Base-by-base conservation (phyloP, 2,113 vertebrate species). In the Thymallus thymallus region DNA sequence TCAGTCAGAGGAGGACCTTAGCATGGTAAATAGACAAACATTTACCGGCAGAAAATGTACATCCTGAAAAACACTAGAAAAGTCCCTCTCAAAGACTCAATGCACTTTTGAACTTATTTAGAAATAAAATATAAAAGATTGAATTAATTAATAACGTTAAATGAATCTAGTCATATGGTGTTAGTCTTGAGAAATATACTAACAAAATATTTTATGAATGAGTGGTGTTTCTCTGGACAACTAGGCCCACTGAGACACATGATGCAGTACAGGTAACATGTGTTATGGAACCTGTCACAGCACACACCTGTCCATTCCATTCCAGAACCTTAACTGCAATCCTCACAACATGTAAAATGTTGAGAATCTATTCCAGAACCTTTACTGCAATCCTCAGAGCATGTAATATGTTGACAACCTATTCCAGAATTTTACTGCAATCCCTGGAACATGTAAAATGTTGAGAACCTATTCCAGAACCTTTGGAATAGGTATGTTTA, bases 1-100 rank as follows among this genome's bases (percentile, higher is more conserved):
- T 41, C 9, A 9, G 35, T 41, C 35, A 41, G 35, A 41, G 9
- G 9, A 41, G 35, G 35, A 41, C 35, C 35, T 41, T 9, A 10
- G 35, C 72, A 79, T 55, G 9, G 20, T 66, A 64, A 71, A 74
- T 76, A 85, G 82, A 82, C 75, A 78, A 55, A 55, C 51, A 55
- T 20, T 55, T 55, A 20, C 51, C 51, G 6, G 6, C 51, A 18
- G 1, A 5, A 55, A 20, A 6, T 55, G 51, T 55, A 5, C 20
- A 20, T 55, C 20, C 18, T 20, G 14, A 55, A 55, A 55, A 55
- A 55, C 51, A 41, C 35, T 12, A 9, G 35, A 12, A 41, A 41
- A 41, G 35, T 41, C 9, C 35, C 35, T 41, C 35, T 41, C 35
- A 41, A 41, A 41, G 35, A 41, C 35, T 41, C 35, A 41, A 41